Conservation (phyloP, 2,797 vertebrate genomes). For the Falco rusticolus region DNA sequence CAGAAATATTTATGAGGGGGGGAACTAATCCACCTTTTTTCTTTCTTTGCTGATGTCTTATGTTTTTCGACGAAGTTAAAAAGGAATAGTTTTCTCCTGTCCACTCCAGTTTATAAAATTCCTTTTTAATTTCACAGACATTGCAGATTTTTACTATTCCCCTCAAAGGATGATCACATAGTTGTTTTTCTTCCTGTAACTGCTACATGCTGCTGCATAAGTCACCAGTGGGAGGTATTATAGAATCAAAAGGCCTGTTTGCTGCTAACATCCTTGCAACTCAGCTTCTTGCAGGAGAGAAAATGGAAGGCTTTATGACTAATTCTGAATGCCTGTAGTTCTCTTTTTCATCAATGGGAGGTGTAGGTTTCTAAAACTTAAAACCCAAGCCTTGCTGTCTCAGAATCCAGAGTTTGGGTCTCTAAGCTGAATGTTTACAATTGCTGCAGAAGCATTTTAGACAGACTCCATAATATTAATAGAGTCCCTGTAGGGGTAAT, state of each 20-base stretch:
- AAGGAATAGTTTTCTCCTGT: background rate
- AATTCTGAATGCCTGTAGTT: constrained; percentile 13
- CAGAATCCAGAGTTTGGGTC: background rate
- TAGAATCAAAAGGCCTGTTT: background rate
- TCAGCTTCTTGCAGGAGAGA: background rate
- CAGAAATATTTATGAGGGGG: background rate
- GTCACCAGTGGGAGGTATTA: background rate
- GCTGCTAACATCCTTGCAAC: background rate
- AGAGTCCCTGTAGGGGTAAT: background rate
- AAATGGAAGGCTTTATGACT: background rate
- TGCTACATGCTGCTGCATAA: background rate
- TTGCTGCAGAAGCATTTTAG: background rate
- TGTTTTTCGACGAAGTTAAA: background rate
- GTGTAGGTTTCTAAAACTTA: background rate
- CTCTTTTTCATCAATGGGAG: background rate
- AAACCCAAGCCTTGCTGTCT: background rate
- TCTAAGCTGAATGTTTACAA: background rate
- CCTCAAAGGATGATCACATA: background rate
- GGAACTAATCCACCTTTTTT: background rate
- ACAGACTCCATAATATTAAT: background rate
- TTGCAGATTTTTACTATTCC: background rate
- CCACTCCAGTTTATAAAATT: background rate
- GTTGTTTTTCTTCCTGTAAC: background rate
- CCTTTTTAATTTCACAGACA: background rate
- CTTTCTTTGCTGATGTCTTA: background rate